Conservation (phyloP, 2,113 vertebrate species). For the Ceyx margarethae region DNA sequence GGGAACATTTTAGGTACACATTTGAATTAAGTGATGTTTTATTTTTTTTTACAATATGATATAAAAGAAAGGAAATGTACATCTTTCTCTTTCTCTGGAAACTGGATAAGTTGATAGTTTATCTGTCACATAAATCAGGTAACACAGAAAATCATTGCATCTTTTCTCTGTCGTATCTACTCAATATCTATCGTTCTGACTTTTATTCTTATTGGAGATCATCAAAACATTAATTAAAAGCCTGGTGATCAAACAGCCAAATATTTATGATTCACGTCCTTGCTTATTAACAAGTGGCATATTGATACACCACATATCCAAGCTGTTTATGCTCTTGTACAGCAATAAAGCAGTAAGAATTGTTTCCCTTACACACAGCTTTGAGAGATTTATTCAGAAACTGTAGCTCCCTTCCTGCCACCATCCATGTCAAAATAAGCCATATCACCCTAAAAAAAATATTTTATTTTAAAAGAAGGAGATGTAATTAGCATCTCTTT, state of each 20-base stretch:
- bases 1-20: constrained; percentile 52
- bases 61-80: constrained; percentile 43
- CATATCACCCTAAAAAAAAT: not conserved
- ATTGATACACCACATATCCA: constrained; percentile 66
- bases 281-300: constrained; percentile 73
- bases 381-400: constrained; percentile 55
- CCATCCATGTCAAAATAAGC: constrained; percentile 24
- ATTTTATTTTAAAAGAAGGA: not conserved
- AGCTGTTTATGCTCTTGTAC: constrained; percentile 58
- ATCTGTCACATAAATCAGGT: constrained; percentile 73
- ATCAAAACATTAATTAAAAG: constrained; percentile 77
- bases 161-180: constrained; percentile 54
- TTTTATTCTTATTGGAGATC: constrained; percentile 75
- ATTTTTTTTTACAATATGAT: constrained; percentile 28
- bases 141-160: constrained; percentile 66
- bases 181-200: constrained; percentile 67
- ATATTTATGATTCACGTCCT: constrained; percentile 72
- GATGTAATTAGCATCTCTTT: not conserved
- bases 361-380: constrained; percentile 42
- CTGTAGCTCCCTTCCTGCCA: not conserved
- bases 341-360: constrained; percentile 67
- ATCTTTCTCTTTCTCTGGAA: constrained; percentile 8
- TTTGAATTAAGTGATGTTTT: constrained; percentile 53
- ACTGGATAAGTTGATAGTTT: constrained; percentile 65
- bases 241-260: constrained; percentile 67